These are phyloP conservation scores for Drosophila arizonae DNA, from an alignment of 1,140 invertebrate genomes.

Conservation along the genomic window DNA sequence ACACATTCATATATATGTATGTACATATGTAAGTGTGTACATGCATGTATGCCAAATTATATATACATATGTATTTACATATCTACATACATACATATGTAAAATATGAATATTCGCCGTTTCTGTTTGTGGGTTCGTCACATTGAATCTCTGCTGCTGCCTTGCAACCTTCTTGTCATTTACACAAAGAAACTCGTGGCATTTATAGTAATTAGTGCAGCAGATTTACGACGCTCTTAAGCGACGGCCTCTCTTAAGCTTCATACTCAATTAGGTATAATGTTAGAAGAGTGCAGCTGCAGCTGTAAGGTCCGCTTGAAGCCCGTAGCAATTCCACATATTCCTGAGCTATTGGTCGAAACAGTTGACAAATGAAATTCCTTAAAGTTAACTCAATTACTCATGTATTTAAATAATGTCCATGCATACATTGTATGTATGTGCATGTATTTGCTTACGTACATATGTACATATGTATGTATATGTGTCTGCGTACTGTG, in stretches of 20 bases:
- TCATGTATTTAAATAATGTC: neutral
- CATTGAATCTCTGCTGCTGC: slow-evolving; percentile 4
- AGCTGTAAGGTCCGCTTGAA: neutral
- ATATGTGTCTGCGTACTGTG: neutral
- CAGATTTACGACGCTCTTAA: slow-evolving; percentile 2
- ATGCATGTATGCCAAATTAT: neutral
- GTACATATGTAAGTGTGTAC: neutral
- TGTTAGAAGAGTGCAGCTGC: neutral
- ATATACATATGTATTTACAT: neutral
- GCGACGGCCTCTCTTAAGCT: neutral
- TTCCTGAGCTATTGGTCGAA: neutral
- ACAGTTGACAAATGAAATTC: neutral
- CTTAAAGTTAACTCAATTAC: neutral
- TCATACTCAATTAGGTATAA: too few species aligned
- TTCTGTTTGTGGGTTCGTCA: slow-evolving; percentile 24
- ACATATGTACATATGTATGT: neutral
- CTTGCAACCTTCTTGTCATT: slow-evolving; percentile 20
- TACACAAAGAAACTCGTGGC: slow-evolving; percentile 1
- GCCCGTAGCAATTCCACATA: neutral
- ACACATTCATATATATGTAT: neutral
- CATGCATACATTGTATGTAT: neutral
- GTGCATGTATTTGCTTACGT: neutral
- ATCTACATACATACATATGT: neutral
- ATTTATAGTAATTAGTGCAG: slow-evolving; percentile 17
- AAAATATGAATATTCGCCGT: slow-evolving; percentile 27